Base-by-base conservation (phyloP, 2,113 vertebrate species). In the Peromyscus leucopus region DNA sequence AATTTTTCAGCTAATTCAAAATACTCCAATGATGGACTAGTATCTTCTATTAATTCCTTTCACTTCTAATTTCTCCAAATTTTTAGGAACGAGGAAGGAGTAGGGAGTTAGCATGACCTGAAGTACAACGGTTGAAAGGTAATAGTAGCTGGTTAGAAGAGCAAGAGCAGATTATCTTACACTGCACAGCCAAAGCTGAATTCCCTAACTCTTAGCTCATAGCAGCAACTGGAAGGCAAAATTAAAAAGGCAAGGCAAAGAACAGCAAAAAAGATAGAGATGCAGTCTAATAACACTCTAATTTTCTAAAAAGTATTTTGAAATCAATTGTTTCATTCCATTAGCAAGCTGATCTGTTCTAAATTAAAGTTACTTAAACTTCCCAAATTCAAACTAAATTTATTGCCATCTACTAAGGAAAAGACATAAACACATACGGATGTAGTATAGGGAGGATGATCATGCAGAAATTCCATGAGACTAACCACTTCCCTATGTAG, bases 131-230 rank as follows among this genome's bases (percentile, higher is more conserved):
- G 82, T 93, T 95, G 96, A 89, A 94, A 97, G 87, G 93, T 87
- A 97, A 97, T 12, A 86, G 84, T 74, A 95, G 91, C 42, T 65
- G 69, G 92, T 72, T 11, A 90, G 67, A 96, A 92, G 88, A 80
- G 91, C 84, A 95, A 84, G 39, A 91, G 89, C 42, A 90, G 94
- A 97, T 98, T 95, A 85, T 90, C 85, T 98, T 97, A 97, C 96
- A 95, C 63, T 15, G n/a, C 17, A 67, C 65, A 89, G 76, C 67
- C 80, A 93, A 95, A 93, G 84, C 90, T 96, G 42, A 95, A 97
- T 92, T 94, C 87, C 69, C 96, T n/a, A 89, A 42, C 79, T 95
- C 92, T 95, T 89, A 96, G 57, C 91, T 94, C 94, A 97, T 0
- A 71, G 93, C 78, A 93, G 74, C 78, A 97, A 97, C 57, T 87